These are phyloP conservation scores for Drepana falcataria DNA, from an alignment of 2,888 invertebrate genomes.

Conservation along the genomic window DNA sequence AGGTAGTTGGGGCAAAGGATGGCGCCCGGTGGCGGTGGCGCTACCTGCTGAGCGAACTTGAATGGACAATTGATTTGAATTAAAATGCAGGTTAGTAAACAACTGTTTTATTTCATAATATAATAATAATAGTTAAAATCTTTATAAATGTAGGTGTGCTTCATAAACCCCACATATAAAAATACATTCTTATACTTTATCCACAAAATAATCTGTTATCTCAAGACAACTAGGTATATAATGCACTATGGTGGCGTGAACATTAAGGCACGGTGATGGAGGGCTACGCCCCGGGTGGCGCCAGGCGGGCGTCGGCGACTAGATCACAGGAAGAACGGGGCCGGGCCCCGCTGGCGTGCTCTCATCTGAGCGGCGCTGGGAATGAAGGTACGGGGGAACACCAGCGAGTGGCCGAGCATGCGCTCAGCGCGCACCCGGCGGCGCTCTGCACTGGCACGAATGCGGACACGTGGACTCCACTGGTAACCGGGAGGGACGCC, in stretches of 20 bases:
- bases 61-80: conserved; percentile 22
- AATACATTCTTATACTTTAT: conserved; percentile 71
- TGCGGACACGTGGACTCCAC: conserved; percentile 62
- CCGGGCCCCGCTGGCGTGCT: conserved; percentile 54
- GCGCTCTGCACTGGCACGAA: conserved; percentile 71
- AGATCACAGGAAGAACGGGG: conserved; percentile 71
- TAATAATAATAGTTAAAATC: conserved; percentile 57
- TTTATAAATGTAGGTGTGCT: conserved; percentile 70
- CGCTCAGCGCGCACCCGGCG: conserved; percentile 55
- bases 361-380: conserved; percentile 71
- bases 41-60: conserved; percentile 43
- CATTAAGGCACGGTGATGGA: conserved; percentile 71
- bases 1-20: conserved; percentile 12
- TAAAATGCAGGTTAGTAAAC: conserved; percentile 61
- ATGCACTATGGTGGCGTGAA: conserved; percentile 76
- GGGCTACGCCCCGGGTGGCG: conserved; percentile 76
- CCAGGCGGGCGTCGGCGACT: conserved; percentile 73
- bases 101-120: conserved; percentile 68
- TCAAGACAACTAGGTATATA: conserved; percentile 61
- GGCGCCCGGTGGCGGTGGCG: conserved; percentile 46
- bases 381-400: conserved; percentile 82
- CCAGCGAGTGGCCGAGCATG: conserved; percentile 77
- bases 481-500: conserved; percentile 56
- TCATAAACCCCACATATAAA: conserved; percentile 76
- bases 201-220: conserved; percentile 73